Evolutionary conservation across 2,113 vertebrate genomes (phyloP), one percentile per base, ranked within the genome.

Genomic region (Ciconia boyciana): DNA sequence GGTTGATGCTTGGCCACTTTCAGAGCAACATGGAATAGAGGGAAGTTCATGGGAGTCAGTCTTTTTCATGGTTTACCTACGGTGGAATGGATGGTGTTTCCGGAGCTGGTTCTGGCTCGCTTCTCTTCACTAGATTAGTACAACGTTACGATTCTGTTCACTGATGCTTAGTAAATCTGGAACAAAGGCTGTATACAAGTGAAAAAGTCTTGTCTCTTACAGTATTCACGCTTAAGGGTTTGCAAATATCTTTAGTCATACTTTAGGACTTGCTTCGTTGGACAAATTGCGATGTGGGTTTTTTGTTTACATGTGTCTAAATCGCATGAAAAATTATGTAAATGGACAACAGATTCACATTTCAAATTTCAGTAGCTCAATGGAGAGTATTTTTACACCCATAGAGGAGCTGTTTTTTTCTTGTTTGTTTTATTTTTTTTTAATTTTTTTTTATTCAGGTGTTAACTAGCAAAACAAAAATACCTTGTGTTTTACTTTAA

Each of bases 81-180:
- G 26, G 16, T 34, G 25, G 21, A 24, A 44, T 5, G 10, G 16
- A 20, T 43, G 31, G 5, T 0, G 0, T 15, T 76, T 55, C 61
- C 65, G 24, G 13, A 76, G 7, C 34, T 72, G 43, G 7, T 48
- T 77, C 49, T 72, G 43, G 3, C 8, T 85, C 0, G 0, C 7
- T 49, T 32, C 20, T 20, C 9, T 43, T 75, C 6, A 2, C 32
- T n/a, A 26, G 9, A 4, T 39, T 28, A 75, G 10, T 28, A 34
- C 19, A 43, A 32, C 0, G 0, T n/a, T 54, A 36, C 0, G 3
- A 11, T n/a, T 48, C 22, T 28, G 12, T 41, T 68, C 9, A 5
- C 3, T 15, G 34, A 57, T 51, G 25, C 21, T 57, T 34, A 39
- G 13, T 44, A 51, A 51, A 54, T 78, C 64, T 58, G 14, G 28